A percentile compares a stretch with the other conserved stretches of the same genome.
phyloP scores from a whole-genome alignment of 2,113 vertebrate genomes.

The Cepphus grylle region DNA sequence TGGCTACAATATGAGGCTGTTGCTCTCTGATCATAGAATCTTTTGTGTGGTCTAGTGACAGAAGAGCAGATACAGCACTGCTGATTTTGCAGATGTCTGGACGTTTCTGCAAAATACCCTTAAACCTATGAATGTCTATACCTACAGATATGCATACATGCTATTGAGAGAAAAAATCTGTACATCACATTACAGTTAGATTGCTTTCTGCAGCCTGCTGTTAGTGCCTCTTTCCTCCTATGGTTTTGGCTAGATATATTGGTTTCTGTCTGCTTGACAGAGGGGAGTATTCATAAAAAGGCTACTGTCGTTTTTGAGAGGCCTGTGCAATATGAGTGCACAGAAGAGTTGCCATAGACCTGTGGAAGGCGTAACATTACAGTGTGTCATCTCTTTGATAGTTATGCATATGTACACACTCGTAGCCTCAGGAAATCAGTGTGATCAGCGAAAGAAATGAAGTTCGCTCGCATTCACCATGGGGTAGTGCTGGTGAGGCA shows the following conservation, averaged over 20 bases:
- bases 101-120: neutral
- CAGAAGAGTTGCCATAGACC: neutral
- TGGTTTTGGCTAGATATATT: neutral
- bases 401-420: neutral
- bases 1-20: rapidly evolving
- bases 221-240: neutral
- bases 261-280: neutral
- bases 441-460: neutral
- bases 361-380: neutral
- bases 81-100: neutral
- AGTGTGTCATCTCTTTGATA: neutral
- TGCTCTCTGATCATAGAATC: neutral
- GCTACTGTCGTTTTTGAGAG: neutral
- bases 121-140: rapidly evolving
- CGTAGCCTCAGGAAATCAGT: too few species aligned
- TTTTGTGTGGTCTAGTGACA: neutral
- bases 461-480: neutral
- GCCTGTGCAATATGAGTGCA: too few species aligned
- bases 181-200: neutral
- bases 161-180: neutral
- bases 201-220: neutral
- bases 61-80: neutral
- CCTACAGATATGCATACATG: neutral
- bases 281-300: neutral
- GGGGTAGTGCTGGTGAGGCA: neutral